Percentiles rank a stretch among this genome's conserved stretches.
phyloP scores from a whole-genome alignment of 2,888 invertebrate genomes.

The Epinotia demarniana region DNA sequence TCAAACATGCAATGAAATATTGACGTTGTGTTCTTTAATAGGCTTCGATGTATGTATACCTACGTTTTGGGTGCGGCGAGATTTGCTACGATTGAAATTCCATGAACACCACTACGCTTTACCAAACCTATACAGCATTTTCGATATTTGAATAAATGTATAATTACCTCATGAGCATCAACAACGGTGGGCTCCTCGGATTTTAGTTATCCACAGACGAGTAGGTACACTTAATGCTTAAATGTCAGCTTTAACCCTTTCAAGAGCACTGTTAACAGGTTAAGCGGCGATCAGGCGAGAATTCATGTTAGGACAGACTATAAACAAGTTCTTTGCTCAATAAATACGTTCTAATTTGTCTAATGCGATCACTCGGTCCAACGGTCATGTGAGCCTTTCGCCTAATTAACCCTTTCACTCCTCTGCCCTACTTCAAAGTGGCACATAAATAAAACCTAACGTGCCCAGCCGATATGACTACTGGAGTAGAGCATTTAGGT shows the following conservation, averaged over 20 bases:
- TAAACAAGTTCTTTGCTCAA: slow-evolving; percentile 76
- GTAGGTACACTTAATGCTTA: slow-evolving; percentile 2
- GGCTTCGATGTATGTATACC: no score
- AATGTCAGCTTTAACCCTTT: slow-evolving; percentile 3
- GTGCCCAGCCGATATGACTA: slow-evolving; percentile 52
- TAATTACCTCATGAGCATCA: background rate
- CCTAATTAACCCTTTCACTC: slow-evolving; percentile 81
- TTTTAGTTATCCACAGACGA: background rate
- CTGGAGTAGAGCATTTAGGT: slow-evolving; percentile 63
- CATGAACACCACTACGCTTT: no score
- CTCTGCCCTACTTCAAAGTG: slow-evolving; percentile 77
- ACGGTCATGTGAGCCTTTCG: slow-evolving; percentile 75
- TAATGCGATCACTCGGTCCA: slow-evolving; percentile 76
- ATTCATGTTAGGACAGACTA: slow-evolving; percentile 55
- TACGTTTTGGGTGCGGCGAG: no score
- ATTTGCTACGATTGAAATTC: no score
- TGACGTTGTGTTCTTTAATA: no score
- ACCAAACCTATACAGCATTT: no score
- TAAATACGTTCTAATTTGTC: slow-evolving; percentile 79
- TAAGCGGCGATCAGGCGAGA: slow-evolving; percentile 35
- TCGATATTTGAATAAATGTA: background rate
- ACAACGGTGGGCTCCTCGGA: background rate
- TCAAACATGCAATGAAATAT: no score
- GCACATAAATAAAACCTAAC: slow-evolving; percentile 69
- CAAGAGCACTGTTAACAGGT: slow-evolving; percentile 26